A percentile compares a stretch with the other conserved stretches of the same genome.
phyloP scores from a whole-genome alignment of 2,888 invertebrate genomes.

The Parnassius orleans region DNA sequence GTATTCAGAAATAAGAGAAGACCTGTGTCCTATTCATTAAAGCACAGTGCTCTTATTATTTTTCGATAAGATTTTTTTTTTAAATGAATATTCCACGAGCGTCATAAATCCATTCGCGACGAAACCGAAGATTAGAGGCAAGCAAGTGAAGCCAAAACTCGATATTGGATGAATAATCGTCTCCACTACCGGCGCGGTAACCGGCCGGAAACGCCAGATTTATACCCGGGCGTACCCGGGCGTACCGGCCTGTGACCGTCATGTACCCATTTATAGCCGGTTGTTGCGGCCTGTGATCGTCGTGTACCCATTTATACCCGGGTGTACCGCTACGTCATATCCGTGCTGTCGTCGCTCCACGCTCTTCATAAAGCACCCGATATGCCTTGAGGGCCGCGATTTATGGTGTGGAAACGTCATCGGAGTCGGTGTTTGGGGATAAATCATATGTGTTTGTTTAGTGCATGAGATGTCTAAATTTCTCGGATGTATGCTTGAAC shows the following conservation, averaged over 20 bases:
- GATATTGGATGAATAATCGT: constrained; percentile 81
- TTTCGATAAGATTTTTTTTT: background rate
- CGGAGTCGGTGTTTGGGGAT: constrained; percentile 65
- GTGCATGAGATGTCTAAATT: constrained; percentile 64
- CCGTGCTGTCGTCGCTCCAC: constrained; percentile 63
- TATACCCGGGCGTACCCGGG: constrained; percentile 60
- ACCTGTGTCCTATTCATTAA: too few species aligned
- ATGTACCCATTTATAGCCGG: constrained; percentile 39
- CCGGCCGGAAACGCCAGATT: constrained; percentile 76
- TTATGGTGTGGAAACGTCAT: constrained; percentile 80
- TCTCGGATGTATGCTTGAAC: constrained; percentile 49
- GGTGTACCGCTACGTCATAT: constrained; percentile 45
- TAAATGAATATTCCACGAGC: constrained; percentile 31
- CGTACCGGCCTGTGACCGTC: constrained; percentile 45
- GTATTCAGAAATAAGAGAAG: too few species aligned
- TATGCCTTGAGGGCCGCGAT: constrained; percentile 77
- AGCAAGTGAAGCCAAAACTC: constrained; percentile 79
- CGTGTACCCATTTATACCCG: constrained; percentile 39
- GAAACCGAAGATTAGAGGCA: constrained; percentile 75
- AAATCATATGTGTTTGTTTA: constrained; percentile 74
- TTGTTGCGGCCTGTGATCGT: constrained; percentile 40
- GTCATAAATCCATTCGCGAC: constrained; percentile 65
- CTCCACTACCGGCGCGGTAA: constrained; percentile 77
- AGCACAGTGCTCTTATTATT: too few species aligned
- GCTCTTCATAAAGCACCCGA: constrained; percentile 74